phyloP scores from a whole-genome alignment of 2,888 invertebrate genomes.

The Calliopum simillimum region DNA sequence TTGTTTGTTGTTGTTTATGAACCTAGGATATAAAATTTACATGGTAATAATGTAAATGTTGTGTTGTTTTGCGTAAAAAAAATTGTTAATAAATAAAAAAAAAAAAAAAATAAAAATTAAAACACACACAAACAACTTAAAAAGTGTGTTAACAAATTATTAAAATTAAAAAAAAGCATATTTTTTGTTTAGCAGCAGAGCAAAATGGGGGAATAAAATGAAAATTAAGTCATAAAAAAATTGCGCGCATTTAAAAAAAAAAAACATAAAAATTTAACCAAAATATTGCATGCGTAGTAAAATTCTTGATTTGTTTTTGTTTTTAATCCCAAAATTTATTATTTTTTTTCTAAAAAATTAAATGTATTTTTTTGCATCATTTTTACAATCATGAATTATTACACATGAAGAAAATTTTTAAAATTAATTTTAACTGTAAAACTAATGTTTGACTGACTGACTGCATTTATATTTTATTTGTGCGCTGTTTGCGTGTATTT shows the following conservation, averaged over 20 bases:
- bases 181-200: slow-evolving; percentile 21
- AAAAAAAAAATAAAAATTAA: slow-evolving; percentile 45
- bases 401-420: slow-evolving; percentile 3
- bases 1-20: slow-evolving; percentile 5
- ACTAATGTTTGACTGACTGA: not conserved
- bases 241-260: slow-evolving; percentile 23
- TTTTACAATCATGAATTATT: too few species aligned
- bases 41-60: slow-evolving; percentile 28
- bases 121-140: slow-evolving; percentile 61
- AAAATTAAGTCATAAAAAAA: slow-evolving; percentile 32
- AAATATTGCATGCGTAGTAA: slow-evolving; percentile 46
- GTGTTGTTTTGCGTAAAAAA: slow-evolving; percentile 22
- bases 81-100: slow-evolving; percentile 36
- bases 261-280: slow-evolving; percentile 21
- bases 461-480: slow-evolving; percentile 33
- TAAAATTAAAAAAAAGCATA: slow-evolving; percentile 33
- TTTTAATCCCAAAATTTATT: slow-evolving; percentile 32
- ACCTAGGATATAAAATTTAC: slow-evolving; percentile 23
- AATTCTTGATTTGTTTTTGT: slow-evolving; percentile 40
- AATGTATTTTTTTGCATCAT: too few species aligned
- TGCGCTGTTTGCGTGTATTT: slow-evolving; percentile 57
- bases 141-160: slow-evolving; percentile 29
- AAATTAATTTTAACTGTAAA: slow-evolving; percentile 24
- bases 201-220: slow-evolving; percentile 17
- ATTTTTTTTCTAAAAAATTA: slow-evolving; percentile 32